A percentile compares a stretch with the other conserved stretches of the same genome.
These are phyloP conservation scores for Piprites chloris DNA, from an alignment of 2,113 vertebrate genomes.

Conservation along the genomic window DNA sequence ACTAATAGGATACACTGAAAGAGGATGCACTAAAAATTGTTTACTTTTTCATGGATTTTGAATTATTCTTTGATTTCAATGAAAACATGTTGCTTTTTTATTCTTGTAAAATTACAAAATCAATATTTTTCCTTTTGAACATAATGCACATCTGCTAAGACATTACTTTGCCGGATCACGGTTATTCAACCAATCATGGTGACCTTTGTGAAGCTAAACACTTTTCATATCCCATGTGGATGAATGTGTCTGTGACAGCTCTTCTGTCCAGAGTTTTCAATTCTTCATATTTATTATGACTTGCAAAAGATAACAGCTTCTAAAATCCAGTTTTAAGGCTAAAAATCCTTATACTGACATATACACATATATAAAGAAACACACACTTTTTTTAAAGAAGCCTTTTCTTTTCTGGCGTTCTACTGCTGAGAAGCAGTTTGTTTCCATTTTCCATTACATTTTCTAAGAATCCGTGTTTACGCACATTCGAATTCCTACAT, in stretches of 20 bases:
- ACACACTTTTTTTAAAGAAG: neutral
- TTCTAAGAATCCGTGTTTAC: neutral
- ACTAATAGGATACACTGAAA: neutral
- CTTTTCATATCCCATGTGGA: neutral
- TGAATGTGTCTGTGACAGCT: neutral
- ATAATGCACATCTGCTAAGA: neutral
- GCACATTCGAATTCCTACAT: neutral
- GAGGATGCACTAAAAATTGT: neutral
- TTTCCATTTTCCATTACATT: neutral
- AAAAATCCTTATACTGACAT: neutral
- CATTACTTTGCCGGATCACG: neutral
- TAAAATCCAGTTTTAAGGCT: neutral
- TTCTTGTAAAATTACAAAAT: neutral
- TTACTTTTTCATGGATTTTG: neutral
- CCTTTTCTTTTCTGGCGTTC: neutral
- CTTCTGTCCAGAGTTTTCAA: neutral
- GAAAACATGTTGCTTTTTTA: neutral
- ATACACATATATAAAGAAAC: neutral
- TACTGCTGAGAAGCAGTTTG: neutral
- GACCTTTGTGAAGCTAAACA: neutral
- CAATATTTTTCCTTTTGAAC: neutral
- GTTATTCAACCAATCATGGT: neutral
- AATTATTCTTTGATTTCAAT: neutral
- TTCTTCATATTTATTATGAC: neutral
- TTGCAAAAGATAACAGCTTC: neutral